Evolutionary conservation across 1,140 invertebrate species (phyloP).

Genomic region (Eupeodes corollae): DNA sequence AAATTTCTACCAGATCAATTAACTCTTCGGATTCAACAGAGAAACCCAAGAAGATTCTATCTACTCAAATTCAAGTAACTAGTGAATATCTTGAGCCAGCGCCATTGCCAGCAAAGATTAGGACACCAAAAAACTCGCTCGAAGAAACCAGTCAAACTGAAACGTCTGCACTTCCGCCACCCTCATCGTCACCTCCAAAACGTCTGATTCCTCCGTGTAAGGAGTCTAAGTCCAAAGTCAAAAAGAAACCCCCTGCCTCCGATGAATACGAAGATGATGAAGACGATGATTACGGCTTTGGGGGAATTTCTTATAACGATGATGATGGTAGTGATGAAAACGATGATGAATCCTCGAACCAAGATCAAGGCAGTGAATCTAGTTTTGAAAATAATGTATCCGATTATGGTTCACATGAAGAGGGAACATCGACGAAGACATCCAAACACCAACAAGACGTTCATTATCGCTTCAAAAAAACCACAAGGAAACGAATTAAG

Average conservation of each 20-base stretch:
- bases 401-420: not conserved
- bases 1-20: too few species aligned
- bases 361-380: slow-evolving; percentile 10
- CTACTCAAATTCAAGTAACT: too few species aligned
- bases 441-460: not conserved
- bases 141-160: too few species aligned
- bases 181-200: not conserved
- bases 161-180: too few species aligned
- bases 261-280: slow-evolving; percentile 16
- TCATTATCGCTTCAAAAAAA: too few species aligned
- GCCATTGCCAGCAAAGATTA: too few species aligned
- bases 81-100: too few species aligned
- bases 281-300: not conserved
- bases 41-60: too few species aligned
- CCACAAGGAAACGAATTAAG: too few species aligned
- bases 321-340: slow-evolving; percentile 6
- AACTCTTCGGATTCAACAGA: too few species aligned
- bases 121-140: too few species aligned
- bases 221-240: not conserved
- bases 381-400: too few species aligned
- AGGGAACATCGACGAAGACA: not conserved
- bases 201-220: not conserved
- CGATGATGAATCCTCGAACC: slow-evolving; percentile 6
- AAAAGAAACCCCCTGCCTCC: slow-evolving; percentile 8
- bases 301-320: not conserved